Base-by-base conservation (phyloP, 2,888 invertebrate genomes). In the Lordiphosa andalusiaca region DNA sequence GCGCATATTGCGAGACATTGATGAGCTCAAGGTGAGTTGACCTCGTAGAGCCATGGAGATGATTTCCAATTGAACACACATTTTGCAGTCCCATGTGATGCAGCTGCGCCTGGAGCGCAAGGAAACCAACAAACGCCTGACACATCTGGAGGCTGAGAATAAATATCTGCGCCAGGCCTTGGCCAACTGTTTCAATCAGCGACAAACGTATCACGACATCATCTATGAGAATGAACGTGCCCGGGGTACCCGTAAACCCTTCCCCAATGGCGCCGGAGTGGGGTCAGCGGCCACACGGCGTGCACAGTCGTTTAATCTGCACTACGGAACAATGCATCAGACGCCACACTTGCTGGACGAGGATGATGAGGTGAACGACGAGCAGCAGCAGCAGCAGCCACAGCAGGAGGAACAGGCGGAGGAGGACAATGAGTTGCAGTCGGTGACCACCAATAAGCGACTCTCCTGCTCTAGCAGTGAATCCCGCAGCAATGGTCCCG, bases 121-220 rank as follows among this genome's bases (percentile, higher is more conserved):
- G 71, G 92, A 93, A 68, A 92, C 92, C 86, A 92, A 92, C 89
- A 93, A 93, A 85, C 92, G 94, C 33, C 91, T 94, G 46, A 88
- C 90, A 30, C 93, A 93, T 86, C 88, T 94, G 50, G 94, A 94
- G 85, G 93, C 93, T 60, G 93, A 94, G 81, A 88, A 94, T 72
- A 92, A 93, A 59, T 89, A 87, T 60, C 82, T 90, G 71, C 88
- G 88, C 1, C 86, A 89, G 71, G 86, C 88, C 54, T 47, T 89
- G 56, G 87, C 88, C 33, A 83, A 86, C 1, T 69, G 88, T 10
- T 81, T 86, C n/a, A 88, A 87, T 51, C 86, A 81, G 63, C 82
- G 84, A 25, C 67, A 69, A 36, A 36, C 65, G 36, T 69, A 73
- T 38, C 70, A 75, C 9, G 87, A 88, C 30, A 86, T 88, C 6